These are phyloP conservation scores for Ferdinandea cuprea DNA, from an alignment of 2,888 invertebrate species.

Conservation along the genomic window DNA sequence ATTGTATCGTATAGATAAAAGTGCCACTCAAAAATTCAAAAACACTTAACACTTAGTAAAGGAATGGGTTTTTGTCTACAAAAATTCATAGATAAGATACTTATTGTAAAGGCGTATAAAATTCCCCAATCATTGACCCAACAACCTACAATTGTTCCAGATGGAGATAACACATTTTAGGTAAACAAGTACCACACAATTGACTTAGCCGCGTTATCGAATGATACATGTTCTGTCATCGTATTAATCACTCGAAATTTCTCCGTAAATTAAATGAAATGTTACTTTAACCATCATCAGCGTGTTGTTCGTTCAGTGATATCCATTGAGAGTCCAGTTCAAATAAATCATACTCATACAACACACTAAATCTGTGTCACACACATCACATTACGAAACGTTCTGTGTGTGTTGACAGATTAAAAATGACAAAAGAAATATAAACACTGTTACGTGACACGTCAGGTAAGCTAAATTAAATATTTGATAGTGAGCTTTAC, in stretches of 20 bases:
- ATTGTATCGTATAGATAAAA: conserved; percentile 28
- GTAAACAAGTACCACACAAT: background rate
- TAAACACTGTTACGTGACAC: conserved; percentile 22
- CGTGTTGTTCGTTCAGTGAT: background rate
- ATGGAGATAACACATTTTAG: conserved; percentile 20
- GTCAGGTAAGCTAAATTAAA: conserved; percentile 46
- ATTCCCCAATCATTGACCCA: conserved; percentile 34
- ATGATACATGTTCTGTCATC: conserved; percentile 16
- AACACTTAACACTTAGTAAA: conserved; percentile 2
- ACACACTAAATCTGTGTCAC: conserved; percentile 33
- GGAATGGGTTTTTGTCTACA: background rate
- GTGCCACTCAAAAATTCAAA: conserved; percentile 1
- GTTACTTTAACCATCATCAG: background rate
- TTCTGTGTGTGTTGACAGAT: conserved; percentile 39
- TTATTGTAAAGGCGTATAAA: conserved; percentile 19
- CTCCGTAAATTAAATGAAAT: conserved; percentile 21
- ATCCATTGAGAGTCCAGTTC: conserved; percentile 2
- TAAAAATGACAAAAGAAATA: conserved; percentile 52
- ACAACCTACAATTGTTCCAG: conserved; percentile 32
- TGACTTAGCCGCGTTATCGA: background rate
- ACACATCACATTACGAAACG: conserved; percentile 33
- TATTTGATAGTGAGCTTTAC: conserved; percentile 38
- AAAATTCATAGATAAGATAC: conserved; percentile 21
- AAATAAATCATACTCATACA: conserved; percentile 8
- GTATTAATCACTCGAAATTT: conserved; percentile 29